Evolutionary conservation across 2,888 invertebrate genomes (phyloP).

Genomic region (Drosophila cognata): DNA sequence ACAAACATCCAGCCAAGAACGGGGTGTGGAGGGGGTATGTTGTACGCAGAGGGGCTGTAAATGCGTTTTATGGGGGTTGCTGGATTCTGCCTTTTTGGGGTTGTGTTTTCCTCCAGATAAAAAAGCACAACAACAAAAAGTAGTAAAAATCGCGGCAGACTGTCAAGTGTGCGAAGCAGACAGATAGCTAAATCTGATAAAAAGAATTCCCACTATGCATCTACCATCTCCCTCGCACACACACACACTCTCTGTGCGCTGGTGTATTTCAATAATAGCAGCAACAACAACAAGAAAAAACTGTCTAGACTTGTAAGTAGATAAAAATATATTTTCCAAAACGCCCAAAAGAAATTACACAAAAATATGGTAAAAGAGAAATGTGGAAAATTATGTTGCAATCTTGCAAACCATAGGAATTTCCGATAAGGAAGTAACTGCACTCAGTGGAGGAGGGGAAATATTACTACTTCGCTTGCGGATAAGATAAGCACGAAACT

Average conservation of each 20-base stretch:
- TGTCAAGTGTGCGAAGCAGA: slow-evolving; percentile 17
- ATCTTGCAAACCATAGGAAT: slow-evolving; percentile 40
- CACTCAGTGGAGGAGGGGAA: background rate
- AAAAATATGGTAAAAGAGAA: slow-evolving; percentile 40
- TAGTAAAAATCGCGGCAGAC: slow-evolving; percentile 71
- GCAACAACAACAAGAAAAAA: slow-evolving; percentile 30
- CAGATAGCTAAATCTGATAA: background rate
- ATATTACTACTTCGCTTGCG: slow-evolving; percentile 64
- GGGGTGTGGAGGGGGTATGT: background rate
- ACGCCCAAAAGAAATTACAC: slow-evolving; percentile 31
- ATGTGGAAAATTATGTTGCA: slow-evolving; percentile 48
- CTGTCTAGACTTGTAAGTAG: slow-evolving; percentile 71
- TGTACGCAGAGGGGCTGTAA: slow-evolving; percentile 33
- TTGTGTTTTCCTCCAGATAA: slow-evolving; percentile 22
- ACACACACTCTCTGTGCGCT: slow-evolving; percentile 5
- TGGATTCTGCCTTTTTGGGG: slow-evolving; percentile 58
- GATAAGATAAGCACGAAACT: slow-evolving; percentile 67
- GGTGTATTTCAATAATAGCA: slow-evolving; percentile 43
- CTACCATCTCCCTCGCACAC: slow-evolving; percentile 31
- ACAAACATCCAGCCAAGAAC: slow-evolving; percentile 20
- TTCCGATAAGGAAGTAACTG: slow-evolving; percentile 65
- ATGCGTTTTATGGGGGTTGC: slow-evolving; percentile 77
- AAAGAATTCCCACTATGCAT: slow-evolving; percentile 24
- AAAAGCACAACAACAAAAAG: slow-evolving; percentile 38
- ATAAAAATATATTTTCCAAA: slow-evolving; percentile 62